Conservation (phyloP, 2,888 invertebrate species). For the Chrysolina americana region DNA sequence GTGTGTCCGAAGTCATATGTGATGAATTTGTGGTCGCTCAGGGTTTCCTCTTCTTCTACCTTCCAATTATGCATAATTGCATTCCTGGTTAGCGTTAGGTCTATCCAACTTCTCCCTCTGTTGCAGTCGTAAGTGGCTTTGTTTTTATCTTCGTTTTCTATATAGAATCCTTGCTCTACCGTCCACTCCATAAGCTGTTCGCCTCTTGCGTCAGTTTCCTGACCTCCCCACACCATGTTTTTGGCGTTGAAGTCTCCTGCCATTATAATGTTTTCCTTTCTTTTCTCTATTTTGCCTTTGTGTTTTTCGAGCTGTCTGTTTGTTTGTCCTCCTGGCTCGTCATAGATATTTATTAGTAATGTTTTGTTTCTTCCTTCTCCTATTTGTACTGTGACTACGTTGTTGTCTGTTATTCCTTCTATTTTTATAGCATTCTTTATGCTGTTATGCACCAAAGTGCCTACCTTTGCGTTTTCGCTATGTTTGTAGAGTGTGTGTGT, state of each 20-base stretch:
- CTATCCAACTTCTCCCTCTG: not conserved
- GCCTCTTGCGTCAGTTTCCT: not conserved
- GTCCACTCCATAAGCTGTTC: not conserved
- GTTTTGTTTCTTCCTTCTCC: not conserved
- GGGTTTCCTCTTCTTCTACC: not conserved
- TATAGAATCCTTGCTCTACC: not conserved
- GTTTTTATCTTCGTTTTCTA: not conserved
- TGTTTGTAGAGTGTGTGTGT: not conserved
- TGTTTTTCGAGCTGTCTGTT: not conserved
- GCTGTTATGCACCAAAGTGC: no score
- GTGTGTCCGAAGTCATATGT: not conserved
- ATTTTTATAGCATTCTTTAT: not conserved
- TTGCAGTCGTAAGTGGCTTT: no score
- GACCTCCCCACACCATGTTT: not conserved
- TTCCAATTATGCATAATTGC: not conserved
- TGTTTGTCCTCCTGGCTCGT: not conserved
- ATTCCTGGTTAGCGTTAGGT: not conserved
- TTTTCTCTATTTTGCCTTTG: not conserved
- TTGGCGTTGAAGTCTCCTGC: no score
- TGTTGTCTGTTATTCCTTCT: not conserved
- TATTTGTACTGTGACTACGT: not conserved
- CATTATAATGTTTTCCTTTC: not conserved
- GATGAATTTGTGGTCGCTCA: not conserved
- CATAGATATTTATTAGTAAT: not conserved
- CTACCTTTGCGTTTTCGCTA: not conserved